Evolutionary conservation across 2,888 invertebrate species (phyloP).

Genomic region (Amblyjoppa proteus): DNA sequence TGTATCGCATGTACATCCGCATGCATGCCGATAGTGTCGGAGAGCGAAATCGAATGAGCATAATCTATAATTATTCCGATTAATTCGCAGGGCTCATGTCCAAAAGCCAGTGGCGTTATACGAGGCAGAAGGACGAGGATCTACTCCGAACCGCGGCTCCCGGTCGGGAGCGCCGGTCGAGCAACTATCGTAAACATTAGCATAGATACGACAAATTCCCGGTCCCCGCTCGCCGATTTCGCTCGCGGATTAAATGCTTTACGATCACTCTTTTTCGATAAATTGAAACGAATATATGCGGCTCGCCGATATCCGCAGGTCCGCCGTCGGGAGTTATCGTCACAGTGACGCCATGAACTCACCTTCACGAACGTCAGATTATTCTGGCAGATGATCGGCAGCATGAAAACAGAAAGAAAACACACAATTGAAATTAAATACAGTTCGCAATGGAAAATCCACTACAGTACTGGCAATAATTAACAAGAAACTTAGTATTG

Average conservation of each 20-base stretch:
- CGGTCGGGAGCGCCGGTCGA: conserved; percentile 34
- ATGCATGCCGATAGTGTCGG: conserved; percentile 26
- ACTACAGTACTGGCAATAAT: not conserved
- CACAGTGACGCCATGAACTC: conserved; percentile 77
- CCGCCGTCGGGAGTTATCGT: not conserved
- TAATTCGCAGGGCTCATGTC: conserved; percentile 59
- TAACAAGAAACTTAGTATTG: not conserved
- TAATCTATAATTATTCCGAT: conserved; percentile 69
- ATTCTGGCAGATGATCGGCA: conserved; percentile 85
- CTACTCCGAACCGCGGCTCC: conserved; percentile 28
- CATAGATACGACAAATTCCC: conserved; percentile 60
- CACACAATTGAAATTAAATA: conserved; percentile 17
- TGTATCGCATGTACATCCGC: not conserved
- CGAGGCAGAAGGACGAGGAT: conserved; percentile 39
- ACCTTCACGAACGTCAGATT: conserved; percentile 91
- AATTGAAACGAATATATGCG: conserved; percentile 53
- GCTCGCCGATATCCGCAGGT: not conserved
- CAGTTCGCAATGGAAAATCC: not conserved
- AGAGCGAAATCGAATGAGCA: conserved; percentile 55
- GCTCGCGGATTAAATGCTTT: conserved; percentile 54
- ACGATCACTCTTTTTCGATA: conserved; percentile 42
- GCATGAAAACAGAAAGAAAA: conserved; percentile 68
- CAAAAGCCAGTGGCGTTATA: conserved; percentile 27
- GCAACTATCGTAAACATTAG: conserved; percentile 60
- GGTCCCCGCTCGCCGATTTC: conserved; percentile 23